phyloP scores from a whole-genome alignment of 1,140 invertebrate genomes.

The Bicyclus anynana region DNA sequence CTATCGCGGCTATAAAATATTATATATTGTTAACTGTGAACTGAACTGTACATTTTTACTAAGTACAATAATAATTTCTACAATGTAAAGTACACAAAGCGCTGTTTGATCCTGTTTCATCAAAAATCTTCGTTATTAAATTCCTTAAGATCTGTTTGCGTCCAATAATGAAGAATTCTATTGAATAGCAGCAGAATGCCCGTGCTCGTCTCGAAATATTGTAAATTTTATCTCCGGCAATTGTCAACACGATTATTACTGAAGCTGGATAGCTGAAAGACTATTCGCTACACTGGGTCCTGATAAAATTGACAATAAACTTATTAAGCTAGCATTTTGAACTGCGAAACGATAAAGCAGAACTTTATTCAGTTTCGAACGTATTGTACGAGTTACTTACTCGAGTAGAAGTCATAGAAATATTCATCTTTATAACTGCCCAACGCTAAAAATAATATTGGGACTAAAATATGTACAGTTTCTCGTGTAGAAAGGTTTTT shows the following conservation, averaged over 20 bases:
- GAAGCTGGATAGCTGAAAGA: not conserved
- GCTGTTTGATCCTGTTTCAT: too few species aligned
- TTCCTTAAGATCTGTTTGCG: not conserved
- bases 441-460: too few species aligned
- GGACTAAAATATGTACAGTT: too few species aligned
- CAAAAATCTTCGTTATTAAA: not conserved
- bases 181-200: not conserved
- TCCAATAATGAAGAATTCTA: not conserved
- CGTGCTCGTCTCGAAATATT: not conserved
- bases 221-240: not conserved
- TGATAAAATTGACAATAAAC: not conserved
- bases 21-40: too few species aligned
- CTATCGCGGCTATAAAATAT: too few species aligned
- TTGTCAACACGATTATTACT: not conserved
- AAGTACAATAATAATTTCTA: too few species aligned
- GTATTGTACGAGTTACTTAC: too few species aligned
- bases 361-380: not conserved
- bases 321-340: not conserved
- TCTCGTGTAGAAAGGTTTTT: too few species aligned
- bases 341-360: not conserved
- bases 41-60: too few species aligned
- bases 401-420: too few species aligned
- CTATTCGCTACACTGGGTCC: not conserved
- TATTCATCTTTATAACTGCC: too few species aligned
- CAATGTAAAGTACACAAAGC: not conserved